These are phyloP conservation scores for Peromyscus leucopus DNA, from an alignment of 2,113 vertebrate genomes.

Conservation along the genomic window DNA sequence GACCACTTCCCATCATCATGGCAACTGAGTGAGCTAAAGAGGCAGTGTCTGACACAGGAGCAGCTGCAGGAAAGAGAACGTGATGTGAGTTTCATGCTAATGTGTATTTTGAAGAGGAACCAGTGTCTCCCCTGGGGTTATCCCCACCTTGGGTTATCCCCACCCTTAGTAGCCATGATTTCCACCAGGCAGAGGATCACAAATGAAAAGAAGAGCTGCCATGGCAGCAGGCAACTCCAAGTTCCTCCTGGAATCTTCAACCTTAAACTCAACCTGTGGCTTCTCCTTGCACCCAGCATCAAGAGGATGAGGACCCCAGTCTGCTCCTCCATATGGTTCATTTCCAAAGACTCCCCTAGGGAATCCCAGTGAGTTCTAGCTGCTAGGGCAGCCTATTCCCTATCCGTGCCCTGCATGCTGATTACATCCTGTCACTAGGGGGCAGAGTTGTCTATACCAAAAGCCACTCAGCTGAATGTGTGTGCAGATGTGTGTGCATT, in stretches of 20 bases:
- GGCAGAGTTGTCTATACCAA: slow-evolving; percentile 69
- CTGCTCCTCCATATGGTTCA: background rate
- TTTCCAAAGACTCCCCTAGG: background rate
- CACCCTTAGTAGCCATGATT: background rate
- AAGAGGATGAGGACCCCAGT: background rate
- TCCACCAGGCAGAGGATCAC: background rate
- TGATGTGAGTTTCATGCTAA: background rate
- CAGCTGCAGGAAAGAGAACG: background rate
- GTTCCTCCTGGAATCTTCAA: background rate
- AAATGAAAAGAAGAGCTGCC: background rate
- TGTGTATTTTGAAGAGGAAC: background rate
- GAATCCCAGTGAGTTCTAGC: background rate
- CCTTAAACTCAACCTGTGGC: background rate
- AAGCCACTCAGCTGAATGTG: background rate
- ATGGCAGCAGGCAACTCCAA: background rate
- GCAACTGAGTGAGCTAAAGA: background rate
- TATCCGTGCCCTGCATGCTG: background rate
- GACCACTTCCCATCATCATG: background rate
- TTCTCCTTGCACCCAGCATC: background rate
- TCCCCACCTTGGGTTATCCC: background rate
- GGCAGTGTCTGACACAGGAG: background rate
- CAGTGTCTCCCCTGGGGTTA: background rate
- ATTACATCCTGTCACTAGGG: slow-evolving; percentile 62
- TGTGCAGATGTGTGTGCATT: background rate
- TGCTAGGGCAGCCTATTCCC: background rate